phyloP scores from a whole-genome alignment of 2,797 vertebrate genomes.

The Diplodus puntazzo region DNA sequence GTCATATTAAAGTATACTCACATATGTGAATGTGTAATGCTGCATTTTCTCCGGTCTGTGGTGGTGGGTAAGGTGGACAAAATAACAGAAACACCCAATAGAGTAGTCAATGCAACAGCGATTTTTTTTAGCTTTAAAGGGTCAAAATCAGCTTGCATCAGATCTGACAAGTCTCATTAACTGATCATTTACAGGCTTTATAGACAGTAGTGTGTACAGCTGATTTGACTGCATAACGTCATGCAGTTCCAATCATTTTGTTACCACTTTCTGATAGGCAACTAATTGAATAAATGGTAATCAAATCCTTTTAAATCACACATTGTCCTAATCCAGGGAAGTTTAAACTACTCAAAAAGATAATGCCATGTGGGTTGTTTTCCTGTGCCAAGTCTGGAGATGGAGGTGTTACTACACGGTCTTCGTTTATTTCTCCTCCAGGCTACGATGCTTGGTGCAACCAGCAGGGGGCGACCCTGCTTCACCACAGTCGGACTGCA shows the following conservation, averaged over 20 bases:
- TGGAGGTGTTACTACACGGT: neutral
- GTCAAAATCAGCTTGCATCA: neutral
- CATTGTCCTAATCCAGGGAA: neutral
- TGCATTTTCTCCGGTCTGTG: neutral
- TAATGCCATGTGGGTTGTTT: neutral
- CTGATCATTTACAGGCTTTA: neutral
- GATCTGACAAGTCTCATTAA: neutral
- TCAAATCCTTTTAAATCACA: neutral
- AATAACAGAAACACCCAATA: neutral
- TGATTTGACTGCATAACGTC: neutral
- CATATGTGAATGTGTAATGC: neutral
- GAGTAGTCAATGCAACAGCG: neutral
- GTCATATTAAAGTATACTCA: neutral
- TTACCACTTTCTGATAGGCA: neutral
- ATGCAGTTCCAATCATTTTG: neutral
- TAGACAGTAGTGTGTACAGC: neutral
- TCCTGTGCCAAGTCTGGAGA: neutral
- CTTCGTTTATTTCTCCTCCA: neutral
- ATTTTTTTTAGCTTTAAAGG: no score
- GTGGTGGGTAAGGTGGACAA: neutral
- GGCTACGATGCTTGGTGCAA: neutral
- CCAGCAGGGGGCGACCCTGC: conserved; percentile 46
- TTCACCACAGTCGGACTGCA: conserved; percentile 16
- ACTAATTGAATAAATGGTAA: neutral
- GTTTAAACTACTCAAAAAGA: neutral